Evolutionary conservation across 2,888 invertebrate species (phyloP).

Genomic region (Coleophora deauratella): DNA sequence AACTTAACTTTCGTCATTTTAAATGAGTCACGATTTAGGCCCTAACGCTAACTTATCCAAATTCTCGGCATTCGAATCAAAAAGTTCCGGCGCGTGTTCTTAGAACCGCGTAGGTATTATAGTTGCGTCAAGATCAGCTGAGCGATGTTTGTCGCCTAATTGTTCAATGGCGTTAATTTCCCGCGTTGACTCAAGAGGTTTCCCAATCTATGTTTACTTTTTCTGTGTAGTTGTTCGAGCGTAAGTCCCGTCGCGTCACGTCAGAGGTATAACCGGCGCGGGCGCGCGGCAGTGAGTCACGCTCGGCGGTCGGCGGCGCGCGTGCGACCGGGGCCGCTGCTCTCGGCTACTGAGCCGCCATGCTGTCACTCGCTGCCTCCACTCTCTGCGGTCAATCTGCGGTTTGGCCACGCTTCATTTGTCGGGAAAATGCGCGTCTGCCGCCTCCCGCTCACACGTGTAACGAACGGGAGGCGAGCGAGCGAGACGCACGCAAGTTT

Average conservation of each 20-base stretch:
- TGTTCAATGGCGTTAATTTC: constrained; percentile 31
- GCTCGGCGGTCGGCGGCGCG: constrained; percentile 23
- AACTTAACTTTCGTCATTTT: constrained; percentile 73
- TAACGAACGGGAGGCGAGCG: constrained; percentile 20
- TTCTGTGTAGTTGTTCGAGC: constrained; percentile 4
- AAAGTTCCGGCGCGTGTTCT: constrained; percentile 33
- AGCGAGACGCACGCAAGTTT: constrained; percentile 59
- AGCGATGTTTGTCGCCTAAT: constrained; percentile 21
- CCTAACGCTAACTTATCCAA: constrained; percentile 33
- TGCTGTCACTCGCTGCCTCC: constrained; percentile 73
- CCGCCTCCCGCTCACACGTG: constrained; percentile 43
- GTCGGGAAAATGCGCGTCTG: constrained; percentile 66
- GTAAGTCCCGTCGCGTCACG: constrained; percentile 14
- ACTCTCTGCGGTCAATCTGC: constrained; percentile 75
- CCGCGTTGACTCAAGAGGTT: constrained; percentile 36
- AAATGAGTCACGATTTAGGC: constrained; percentile 55
- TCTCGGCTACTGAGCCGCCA: constrained; percentile 70
- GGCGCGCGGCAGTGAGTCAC: constrained; percentile 28
- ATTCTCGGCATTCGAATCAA: constrained; percentile 35
- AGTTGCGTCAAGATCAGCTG: constrained; percentile 64
- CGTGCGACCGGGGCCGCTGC: constrained; percentile 36
- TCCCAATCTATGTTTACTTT: constrained; percentile 2
- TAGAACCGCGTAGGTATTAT: constrained; percentile 20
- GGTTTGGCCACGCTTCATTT: constrained; percentile 75
- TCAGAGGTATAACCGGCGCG: constrained; percentile 38